These are phyloP conservation scores for Thaleichthys pacificus DNA, from an alignment of 2,797 vertebrate species.

Conservation along the genomic window DNA sequence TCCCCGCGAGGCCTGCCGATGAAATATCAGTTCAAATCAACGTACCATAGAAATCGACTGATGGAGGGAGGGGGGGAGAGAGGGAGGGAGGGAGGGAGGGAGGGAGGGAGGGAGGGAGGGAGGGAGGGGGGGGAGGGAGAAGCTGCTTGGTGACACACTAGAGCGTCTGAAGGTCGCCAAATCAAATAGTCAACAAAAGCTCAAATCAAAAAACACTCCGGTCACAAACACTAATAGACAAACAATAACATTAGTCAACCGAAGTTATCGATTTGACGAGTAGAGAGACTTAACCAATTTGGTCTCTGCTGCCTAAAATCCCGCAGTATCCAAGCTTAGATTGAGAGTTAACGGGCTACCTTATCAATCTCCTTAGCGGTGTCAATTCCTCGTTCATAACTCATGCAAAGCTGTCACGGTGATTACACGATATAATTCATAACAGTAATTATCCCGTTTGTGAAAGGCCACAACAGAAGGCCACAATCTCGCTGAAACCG, in stretches of 20 bases:
- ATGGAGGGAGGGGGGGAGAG: neutral
- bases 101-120: conserved; percentile 15
- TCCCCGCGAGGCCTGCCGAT: conserved; percentile 27
- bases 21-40: conserved; percentile 60
- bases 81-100: neutral
- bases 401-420: neutral
- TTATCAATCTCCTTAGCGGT: no score
- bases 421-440: neutral
- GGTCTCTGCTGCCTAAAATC: no score
- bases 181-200: neutral
- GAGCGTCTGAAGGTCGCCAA: neutral
- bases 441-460: neutral
- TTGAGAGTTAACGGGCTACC: no score
- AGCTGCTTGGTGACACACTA: conserved; percentile 16
- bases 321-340: no score
- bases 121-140: conserved; percentile 13
- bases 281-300: no score
- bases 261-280: no score
- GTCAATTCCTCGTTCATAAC: neutral
- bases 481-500: neutral
- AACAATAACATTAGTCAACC: no score
- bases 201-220: neutral
- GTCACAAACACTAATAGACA: no score
- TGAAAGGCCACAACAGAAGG: neutral
- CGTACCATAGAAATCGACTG: conserved; percentile 5